These are phyloP conservation scores for Rhinolophus ferrumequinum DNA, from an alignment of 2,113 vertebrate species.

Conservation along the genomic window DNA sequence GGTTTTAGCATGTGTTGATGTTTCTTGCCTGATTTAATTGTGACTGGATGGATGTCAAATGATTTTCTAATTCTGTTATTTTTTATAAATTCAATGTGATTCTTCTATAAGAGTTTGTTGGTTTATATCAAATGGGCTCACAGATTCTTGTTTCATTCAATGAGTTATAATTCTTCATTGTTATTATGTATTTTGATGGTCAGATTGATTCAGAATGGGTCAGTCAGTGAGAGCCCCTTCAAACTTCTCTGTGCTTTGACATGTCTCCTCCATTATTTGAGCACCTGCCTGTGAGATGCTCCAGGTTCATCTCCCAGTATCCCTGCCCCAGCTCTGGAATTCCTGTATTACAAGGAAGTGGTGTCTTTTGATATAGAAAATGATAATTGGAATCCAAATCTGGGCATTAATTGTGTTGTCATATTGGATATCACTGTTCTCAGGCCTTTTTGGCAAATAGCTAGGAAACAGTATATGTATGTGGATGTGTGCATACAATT, in stretches of 20 bases:
- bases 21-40: background rate
- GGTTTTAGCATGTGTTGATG: background rate
- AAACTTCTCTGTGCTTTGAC: background rate
- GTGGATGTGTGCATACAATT: background rate
- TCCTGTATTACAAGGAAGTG: background rate
- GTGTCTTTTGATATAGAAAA: background rate
- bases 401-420: background rate
- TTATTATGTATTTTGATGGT: background rate
- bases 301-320: background rate
- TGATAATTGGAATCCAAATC: background rate
- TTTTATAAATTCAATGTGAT: background rate
- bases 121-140: background rate
- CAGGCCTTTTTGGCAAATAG: background rate
- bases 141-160: background rate
- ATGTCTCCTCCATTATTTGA: background rate
- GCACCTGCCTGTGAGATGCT: background rate
- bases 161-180: background rate
- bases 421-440: background rate
- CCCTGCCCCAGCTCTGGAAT: background rate
- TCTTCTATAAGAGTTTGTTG: background rate
- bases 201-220: background rate
- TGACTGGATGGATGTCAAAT: background rate
- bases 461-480: background rate
- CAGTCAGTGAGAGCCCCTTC: background rate
- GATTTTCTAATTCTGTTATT: background rate